Evolutionary conservation across 2,113 vertebrate genomes (phyloP).

Genomic region (Stercorarius parasiticus): DNA sequence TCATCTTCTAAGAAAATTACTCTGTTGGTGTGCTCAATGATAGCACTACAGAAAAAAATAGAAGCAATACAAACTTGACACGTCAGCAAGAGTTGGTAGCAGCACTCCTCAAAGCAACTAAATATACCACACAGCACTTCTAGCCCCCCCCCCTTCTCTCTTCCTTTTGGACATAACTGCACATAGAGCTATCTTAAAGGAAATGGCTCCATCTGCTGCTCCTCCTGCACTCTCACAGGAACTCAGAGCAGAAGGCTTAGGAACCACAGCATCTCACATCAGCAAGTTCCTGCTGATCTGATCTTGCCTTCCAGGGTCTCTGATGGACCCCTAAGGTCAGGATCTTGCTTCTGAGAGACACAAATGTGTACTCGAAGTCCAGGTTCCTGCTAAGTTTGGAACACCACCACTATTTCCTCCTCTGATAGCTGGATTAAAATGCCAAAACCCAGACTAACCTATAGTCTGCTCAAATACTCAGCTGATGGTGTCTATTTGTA

Average conservation of each 20-base stretch:
- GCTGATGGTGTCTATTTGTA: neutral
- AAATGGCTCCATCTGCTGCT: constrained; percentile 69
- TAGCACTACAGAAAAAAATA: constrained; percentile 75
- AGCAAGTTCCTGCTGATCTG: neutral
- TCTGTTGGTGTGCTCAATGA: constrained; percentile 96
- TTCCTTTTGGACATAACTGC: neutral
- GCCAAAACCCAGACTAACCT: neutral
- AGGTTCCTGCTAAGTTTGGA: neutral
- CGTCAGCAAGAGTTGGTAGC: neutral
- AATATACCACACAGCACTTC: neutral
- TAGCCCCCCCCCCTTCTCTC: neutral
- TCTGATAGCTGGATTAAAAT: neutral
- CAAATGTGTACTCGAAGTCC: neutral
- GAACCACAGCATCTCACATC: neutral
- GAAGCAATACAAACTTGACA: neutral
- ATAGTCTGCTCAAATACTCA: neutral
- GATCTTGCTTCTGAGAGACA: neutral
- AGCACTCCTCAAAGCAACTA: neutral
- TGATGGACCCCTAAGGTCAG: neutral
- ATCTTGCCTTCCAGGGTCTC: neutral
- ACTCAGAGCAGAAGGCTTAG: neutral
- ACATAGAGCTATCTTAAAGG: constrained; percentile 26
- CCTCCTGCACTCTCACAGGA: constrained; percentile 18
- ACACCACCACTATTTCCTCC: neutral
- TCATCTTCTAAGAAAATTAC: constrained; percentile 94